A percentile compares a stretch with the other conserved stretches of the same genome.
phyloP scores from a whole-genome alignment of 2,797 vertebrate species.

The Nannoperca obscura region DNA sequence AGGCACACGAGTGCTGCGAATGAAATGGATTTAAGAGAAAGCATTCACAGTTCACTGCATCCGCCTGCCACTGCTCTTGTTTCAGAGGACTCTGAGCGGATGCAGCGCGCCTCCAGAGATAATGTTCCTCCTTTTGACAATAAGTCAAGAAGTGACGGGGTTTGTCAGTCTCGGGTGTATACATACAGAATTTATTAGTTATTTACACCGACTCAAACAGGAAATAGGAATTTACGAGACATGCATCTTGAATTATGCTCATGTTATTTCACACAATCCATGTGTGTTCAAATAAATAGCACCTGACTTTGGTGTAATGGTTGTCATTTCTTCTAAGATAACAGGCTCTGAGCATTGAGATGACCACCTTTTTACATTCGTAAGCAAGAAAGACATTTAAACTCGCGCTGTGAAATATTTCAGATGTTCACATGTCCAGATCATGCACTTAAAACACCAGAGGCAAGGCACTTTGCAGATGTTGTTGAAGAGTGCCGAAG shows the following conservation, averaged over 20 bases:
- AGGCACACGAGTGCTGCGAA: slow-evolving; percentile 57
- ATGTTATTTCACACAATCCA: neutral
- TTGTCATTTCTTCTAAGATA: neutral
- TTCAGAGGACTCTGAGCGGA: slow-evolving; percentile 29
- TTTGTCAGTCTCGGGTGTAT: neutral
- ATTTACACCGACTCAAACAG: neutral
- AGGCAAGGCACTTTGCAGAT: slow-evolving; percentile 24
- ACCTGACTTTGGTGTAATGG: neutral
- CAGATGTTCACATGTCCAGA: neutral
- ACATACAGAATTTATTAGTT: neutral
- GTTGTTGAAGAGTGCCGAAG: slow-evolving; percentile 39
- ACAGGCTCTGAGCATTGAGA: neutral
- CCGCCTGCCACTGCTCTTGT: slow-evolving; percentile 22
- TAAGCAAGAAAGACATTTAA: neutral
- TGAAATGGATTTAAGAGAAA: slow-evolving; percentile 57
- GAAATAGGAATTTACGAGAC: neutral
- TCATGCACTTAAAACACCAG: neutral
- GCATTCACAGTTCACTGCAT: slow-evolving; percentile 34
- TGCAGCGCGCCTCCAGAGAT: slow-evolving; percentile 7
- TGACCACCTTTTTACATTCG: neutral
- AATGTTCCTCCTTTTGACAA: slow-evolving; percentile 21
- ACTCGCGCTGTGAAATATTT: neutral
- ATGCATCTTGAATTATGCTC: neutral
- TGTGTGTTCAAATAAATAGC: neutral
- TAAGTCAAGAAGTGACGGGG: slow-evolving; percentile 21